Conservation (phyloP, 2,888 invertebrate species). For the Nasonovia ribisnigri region DNA sequence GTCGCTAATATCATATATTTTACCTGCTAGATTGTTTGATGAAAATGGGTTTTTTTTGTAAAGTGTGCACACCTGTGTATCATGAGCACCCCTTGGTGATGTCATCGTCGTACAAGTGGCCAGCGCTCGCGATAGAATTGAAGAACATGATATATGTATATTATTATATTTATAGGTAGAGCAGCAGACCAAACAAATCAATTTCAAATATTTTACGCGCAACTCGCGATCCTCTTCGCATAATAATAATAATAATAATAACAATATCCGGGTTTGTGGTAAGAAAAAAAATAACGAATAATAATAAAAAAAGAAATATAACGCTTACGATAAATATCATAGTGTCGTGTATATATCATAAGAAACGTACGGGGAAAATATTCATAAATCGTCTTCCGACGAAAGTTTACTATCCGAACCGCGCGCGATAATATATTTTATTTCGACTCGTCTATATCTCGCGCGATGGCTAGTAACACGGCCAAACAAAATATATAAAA, state of each 20-base stretch:
- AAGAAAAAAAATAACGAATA: background rate
- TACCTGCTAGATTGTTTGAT: background rate
- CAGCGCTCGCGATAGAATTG: background rate
- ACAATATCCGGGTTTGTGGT: background rate
- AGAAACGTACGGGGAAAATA: background rate
- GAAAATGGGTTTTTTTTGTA: background rate
- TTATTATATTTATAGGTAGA: background rate
- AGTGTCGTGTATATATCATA: background rate
- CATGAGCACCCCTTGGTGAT: background rate
- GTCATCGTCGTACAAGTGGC: background rate
- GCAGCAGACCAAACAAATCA: background rate
- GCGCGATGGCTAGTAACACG: background rate
- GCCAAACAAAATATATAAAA: background rate
- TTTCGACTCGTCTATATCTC: background rate
- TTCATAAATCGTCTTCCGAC: background rate
- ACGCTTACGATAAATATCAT: background rate
- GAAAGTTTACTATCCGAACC: constrained; percentile 15
- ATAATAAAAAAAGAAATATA: background rate
- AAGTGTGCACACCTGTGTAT: background rate
- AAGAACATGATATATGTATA: background rate
- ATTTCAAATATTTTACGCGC: background rate
- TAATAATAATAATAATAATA: background rate
- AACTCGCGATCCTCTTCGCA: background rate
- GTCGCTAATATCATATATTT: background rate
- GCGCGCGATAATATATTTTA: background rate